Conservation (phyloP, 2,888 invertebrate genomes). For the Cancer borealis region DNA sequence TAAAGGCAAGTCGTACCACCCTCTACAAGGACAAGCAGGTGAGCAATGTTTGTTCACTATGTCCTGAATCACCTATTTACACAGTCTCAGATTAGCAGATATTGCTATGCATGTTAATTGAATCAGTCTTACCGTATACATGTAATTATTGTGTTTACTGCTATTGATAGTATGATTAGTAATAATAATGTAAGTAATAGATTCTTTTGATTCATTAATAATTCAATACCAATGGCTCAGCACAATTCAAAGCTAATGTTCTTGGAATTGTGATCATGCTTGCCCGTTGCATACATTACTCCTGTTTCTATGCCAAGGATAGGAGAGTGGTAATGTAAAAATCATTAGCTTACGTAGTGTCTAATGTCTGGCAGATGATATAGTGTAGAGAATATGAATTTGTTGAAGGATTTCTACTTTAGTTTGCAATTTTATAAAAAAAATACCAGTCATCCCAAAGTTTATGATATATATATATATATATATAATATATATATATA, state of each 20-base stretch:
- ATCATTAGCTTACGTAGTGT: no score
- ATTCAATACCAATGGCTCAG: not conserved
- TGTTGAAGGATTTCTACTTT: no score
- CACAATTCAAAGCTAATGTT: not conserved
- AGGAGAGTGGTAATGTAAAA: not conserved
- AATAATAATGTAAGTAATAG: no score
- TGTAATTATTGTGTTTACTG: not conserved
- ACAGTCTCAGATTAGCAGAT: not conserved
- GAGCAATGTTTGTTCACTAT: not conserved
- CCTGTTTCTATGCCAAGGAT: not conserved
- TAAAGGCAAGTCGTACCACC: not conserved
- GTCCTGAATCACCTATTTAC: not conserved
- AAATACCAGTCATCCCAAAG: no score
- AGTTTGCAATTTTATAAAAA: no score
- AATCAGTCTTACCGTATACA: not conserved
- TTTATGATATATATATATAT: no score
- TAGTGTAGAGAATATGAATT: no score
- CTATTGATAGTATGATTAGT: not conserved
- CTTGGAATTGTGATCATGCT: conserved; percentile 28
- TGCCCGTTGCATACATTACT: not conserved
- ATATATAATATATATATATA: no score
- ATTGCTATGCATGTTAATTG: not conserved
- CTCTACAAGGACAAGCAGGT: not conserved
- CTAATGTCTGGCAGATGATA: no score
- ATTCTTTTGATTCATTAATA: not conserved